Percentiles rank a stretch among this genome's conserved stretches.
Evolutionary conservation across 2,797 vertebrate species (phyloP).

Genomic region (Cryptoblepharus egeriae): DNA sequence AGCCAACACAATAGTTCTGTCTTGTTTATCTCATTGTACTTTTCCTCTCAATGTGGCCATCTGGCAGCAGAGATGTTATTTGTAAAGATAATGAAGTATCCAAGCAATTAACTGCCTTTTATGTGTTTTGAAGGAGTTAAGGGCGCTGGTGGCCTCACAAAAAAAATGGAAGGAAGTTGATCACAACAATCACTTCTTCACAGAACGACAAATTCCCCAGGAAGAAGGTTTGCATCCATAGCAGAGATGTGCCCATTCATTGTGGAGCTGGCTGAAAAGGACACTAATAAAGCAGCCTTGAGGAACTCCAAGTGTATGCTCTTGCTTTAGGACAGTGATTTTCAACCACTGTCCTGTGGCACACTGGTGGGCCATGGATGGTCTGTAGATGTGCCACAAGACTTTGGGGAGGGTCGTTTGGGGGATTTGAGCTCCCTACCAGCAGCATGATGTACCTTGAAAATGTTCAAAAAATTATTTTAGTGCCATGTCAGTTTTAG

Average conservation of each 20-base stretch:
- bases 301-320: not conserved
- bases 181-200: conserved; percentile 15
- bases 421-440: no score
- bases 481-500: no score
- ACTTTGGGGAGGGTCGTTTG: no score
- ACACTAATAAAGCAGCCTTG: no score
- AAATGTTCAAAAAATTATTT: no score
- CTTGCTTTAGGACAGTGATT: not conserved
- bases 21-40: conserved; percentile 59
- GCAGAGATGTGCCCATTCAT: not conserved
- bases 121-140: conserved; percentile 57
- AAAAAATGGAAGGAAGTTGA: conserved; percentile 52
- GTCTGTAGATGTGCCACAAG: no score
- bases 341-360: no score
- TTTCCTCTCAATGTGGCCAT: conserved; percentile 52
- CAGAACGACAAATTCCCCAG: not conserved
- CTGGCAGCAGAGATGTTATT: conserved; percentile 54
- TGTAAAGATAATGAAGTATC: conserved; percentile 58
- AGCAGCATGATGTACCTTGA: no score
- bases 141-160: conserved; percentile 51
- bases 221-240: not conserved
- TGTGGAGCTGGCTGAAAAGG: not conserved
- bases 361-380: no score
- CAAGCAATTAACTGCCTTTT: conserved; percentile 58
- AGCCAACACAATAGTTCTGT: conserved; percentile 43